Conservation (phyloP, 2,888 invertebrate species). For the Gisinianus flammeolus region DNA sequence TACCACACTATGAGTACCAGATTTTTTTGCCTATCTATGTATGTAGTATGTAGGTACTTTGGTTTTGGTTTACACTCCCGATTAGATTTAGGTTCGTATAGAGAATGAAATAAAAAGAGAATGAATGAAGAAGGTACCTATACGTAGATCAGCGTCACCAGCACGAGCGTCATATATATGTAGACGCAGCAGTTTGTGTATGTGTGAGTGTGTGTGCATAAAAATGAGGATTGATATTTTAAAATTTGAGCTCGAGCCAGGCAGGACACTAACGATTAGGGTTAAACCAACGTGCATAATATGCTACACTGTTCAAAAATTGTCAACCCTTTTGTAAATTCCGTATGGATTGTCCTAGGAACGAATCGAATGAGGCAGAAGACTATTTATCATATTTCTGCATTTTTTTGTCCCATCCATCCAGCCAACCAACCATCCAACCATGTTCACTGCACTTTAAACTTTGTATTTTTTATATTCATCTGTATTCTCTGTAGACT, state of each 20-base stretch:
- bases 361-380: conserved; percentile 28
- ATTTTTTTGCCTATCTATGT: not conserved
- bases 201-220: not conserved
- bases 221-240: not conserved
- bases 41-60: not conserved
- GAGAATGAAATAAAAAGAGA: not conserved
- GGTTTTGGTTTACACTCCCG: not conserved
- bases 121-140: not conserved
- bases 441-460: not conserved
- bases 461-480: conserved; percentile 2
- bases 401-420: conserved; percentile 50
- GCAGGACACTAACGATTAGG: conserved; percentile 18
- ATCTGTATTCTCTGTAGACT: not conserved
- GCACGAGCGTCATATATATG: not conserved
- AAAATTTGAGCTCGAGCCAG: conserved; percentile 8
- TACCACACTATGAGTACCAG: not conserved
- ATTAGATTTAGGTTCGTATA: not conserved
- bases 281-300: conserved; percentile 8
- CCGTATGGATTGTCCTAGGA: not conserved
- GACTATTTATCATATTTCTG: conserved; percentile 59
- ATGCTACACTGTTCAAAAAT: conserved; percentile 35
- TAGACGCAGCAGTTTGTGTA: not conserved
- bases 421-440: not conserved
- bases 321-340: conserved; percentile 55
- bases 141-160: not conserved